Evolutionary conservation across 2,113 vertebrate genomes (phyloP), one percentile per base, ranked within the genome.

Genomic region (Capreolus pygargus): DNA sequence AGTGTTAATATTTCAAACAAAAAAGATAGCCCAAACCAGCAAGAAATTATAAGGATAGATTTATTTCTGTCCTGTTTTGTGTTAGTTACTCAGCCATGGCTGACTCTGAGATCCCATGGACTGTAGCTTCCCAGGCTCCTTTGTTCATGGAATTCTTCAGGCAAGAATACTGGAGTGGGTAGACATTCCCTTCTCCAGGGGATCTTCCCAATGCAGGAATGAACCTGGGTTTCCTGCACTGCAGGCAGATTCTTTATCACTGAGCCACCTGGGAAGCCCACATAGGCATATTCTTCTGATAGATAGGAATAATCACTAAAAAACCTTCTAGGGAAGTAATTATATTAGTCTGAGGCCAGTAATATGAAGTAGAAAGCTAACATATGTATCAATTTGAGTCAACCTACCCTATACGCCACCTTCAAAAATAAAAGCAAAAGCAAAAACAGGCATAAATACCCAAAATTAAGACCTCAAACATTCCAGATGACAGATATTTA

Each of bases 391-490:
- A 28, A 25, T 27, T 91, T 91, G 50, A 86, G 45, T 84, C 55
- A 85, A 88, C 1, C 7, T 1, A 47, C 23, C 3, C n/a, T 60
- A 36, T 45, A 21, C 54, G 64, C 27, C 25, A 74, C 7, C 15
- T 86, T 64, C 36, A 89, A 89, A 86, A 95, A 57, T 93, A 82
- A 93, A 97, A 64, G 11, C 21, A 87, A 94, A 89, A 83, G 10
- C 30, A 82, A 88, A 94, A 87, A 90, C n/a, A 96, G 45, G 30
- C 14, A 47, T n/a, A 84, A 76, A 39, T n/a, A 60, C 15, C 27
- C 19, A 82, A 94, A 94, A 94, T 45, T 27, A 78, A 76, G 28
- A 84, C 33, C 25, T 82, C 30, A 52, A 92, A 39, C 10, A 89
- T 83, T 97, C 17, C 70, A 83, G 54, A 60, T 60, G 45, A 82